Evolutionary conservation across 2,888 invertebrate genomes (phyloP).

Genomic region (Aphidoletes aphidimyza): DNA sequence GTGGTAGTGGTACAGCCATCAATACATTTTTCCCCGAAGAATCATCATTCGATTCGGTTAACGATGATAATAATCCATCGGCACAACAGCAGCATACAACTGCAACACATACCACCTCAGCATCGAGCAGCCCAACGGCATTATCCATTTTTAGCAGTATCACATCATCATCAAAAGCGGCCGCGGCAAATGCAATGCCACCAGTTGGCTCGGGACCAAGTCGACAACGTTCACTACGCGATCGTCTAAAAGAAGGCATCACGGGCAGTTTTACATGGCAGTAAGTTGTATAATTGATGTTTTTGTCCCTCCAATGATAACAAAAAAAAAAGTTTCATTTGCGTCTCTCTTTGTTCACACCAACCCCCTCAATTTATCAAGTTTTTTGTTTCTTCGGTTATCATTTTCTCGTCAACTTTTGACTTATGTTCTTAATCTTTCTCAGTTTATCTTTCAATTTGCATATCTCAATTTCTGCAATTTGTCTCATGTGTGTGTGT

Average conservation of each 20-base stretch:
- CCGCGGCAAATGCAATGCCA: constrained; percentile 63
- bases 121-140: constrained; percentile 54
- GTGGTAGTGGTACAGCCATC: constrained; percentile 31
- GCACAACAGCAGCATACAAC: neutral
- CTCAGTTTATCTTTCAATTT: too few species aligned
- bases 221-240: constrained; percentile 80
- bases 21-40: constrained; percentile 23
- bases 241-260: constrained; percentile 81
- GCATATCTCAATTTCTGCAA: too few species aligned
- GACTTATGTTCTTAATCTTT: too few species aligned
- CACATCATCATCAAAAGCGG: constrained; percentile 41
- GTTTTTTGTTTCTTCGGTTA: too few species aligned
- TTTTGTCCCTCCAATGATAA: neutral
- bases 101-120: constrained; percentile 16
- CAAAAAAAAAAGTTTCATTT: too few species aligned
- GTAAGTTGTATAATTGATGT: constrained; percentile 70
- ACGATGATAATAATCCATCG: constrained; percentile 22
- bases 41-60: constrained; percentile 50
- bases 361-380: too few species aligned
- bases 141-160: constrained; percentile 47
- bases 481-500: too few species aligned
- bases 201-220: constrained; percentile 70
- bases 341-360: too few species aligned
- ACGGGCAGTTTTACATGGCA: constrained; percentile 83
- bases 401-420: too few species aligned